Base-by-base conservation (phyloP, 2,888 invertebrate species). In the Anoplius nigerrimus region DNA sequence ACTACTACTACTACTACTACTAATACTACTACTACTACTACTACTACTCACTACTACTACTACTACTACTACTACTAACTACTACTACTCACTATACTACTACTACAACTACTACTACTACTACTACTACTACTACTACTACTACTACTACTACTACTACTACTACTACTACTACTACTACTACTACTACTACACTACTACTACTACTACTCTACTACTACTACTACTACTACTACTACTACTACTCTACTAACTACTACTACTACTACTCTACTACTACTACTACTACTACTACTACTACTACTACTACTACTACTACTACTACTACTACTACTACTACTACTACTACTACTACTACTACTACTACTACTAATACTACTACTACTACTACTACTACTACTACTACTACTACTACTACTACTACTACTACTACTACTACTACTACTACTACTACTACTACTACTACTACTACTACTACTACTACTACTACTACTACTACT, bases 161-260 rank as follows among this genome's bases (percentile, higher is more conserved):
- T 48, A 48, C 48, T 48, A 48, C 48, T 48, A 48, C 18, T 48
- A 48, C 18, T 48, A 48, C 48, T 48, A 48, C 5, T 18, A 48
- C 48, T 48, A 48, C 4, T 48, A 48, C 48, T 48, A 48, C 13
- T 48, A 48, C 2, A 48, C 16, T 48, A 48, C 2, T 48, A 48
- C n/a, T 48, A n/a, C 48, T 48, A 48, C 16, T 48, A n/a, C 48
- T 48, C 22, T 58, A 22, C 46, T n/a, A n/a, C 48, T 18, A 48
- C 16, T 18, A 48, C 16, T 18, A 48, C 48, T 18, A 11, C 48
- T 48, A 48, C 48, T 48, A 48, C 48, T 48, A 48, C 18, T 48
- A 48, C 18, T 48, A 48, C n/a, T n/a, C n/a, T n/a, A n/a, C n/a
- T n/a, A n/a, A 42, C 42, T 42, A 42, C 13, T 42, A 42, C 42